Base-by-base conservation (phyloP, 2,888 invertebrate species). In the Noctua fimbriata region DNA sequence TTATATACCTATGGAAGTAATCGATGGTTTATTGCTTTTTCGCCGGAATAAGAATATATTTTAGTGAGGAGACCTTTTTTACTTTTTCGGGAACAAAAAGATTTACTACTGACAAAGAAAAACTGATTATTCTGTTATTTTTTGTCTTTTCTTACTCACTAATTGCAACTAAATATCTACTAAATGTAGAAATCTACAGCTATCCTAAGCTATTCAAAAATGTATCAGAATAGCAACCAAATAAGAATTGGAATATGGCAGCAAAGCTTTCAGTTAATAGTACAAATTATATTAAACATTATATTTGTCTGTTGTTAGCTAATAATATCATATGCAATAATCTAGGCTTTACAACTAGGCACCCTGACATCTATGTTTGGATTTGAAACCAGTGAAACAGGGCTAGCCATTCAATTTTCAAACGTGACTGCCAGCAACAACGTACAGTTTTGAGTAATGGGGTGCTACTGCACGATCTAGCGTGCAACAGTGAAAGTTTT, bases 401-500 rank as follows among this genome's bases (percentile, higher is more conserved):
- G 21, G 77, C 2, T 18, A 1, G 32, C 14, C 14, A 18, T 75
- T 21, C 3, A 52, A 77, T 75, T 52, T 65, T n/a, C 4, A 55
- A 32, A 52, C 75, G 18, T 75, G 44, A 14, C 18, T 65, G n/a
- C n/a, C 21, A 0, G 16, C 18, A 65, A 66, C 21, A 77, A 65
- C 6, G 52, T 65, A 6, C 10, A 44, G 9, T 65, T 77, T 77
- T 52, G 14, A 52, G 24, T 65, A n/a, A 52, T 9, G 16, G n/a
- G 63, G 9, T 60, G 32, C 18, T n/a, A 24, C 14, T 55, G 66
- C 65, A 74, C 75, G n/a, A 55, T 66, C 77, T 78, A 58, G 55
- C 66, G 77, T 76, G 66, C 66, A 67, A 66, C 66, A 24, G 44
- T 21, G 44, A 55, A 76, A 76, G 55, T 76, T 67, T 47, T 76